Percentiles rank a stretch among this genome's conserved stretches.
Evolutionary conservation across 2,888 invertebrate species (phyloP).

Genomic region (Fabriciana adippe): DNA sequence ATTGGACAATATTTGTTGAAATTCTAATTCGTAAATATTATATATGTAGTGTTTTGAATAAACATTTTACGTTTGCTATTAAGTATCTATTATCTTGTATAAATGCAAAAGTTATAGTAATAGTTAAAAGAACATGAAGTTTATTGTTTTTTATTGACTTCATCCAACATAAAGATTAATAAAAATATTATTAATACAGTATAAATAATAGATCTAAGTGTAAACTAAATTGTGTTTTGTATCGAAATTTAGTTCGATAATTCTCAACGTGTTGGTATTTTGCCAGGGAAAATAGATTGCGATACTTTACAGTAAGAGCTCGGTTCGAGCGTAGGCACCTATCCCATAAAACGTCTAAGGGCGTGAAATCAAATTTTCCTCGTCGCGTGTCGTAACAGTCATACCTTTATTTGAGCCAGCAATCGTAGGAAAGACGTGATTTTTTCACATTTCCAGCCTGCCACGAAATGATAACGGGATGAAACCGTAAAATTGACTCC

Average conservation of each 20-base stretch:
- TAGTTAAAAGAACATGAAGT: too few species aligned
- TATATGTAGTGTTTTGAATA: too few species aligned
- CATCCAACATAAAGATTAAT: too few species aligned
- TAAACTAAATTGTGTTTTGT: slow-evolving; percentile 11
- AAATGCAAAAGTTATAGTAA: too few species aligned
- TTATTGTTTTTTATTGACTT: too few species aligned
- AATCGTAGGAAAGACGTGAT: slow-evolving; percentile 31
- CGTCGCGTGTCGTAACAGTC: slow-evolving; percentile 23
- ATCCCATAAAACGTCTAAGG: slow-evolving; percentile 13
- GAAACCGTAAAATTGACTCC: slow-evolving; percentile 34
- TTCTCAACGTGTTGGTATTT: slow-evolving; percentile 17
- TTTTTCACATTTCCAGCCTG: slow-evolving; percentile 35
- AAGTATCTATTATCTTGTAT: too few species aligned
- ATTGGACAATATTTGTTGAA: too few species aligned
- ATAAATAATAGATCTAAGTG: slow-evolving; percentile 1
- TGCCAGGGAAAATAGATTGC: slow-evolving; percentile 9
- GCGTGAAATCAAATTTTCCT: slow-evolving; percentile 21
- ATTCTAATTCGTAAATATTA: too few species aligned
- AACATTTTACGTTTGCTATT: too few species aligned
- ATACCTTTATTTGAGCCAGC: slow-evolving; percentile 28
- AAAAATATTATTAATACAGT: too few species aligned
- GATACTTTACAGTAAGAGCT: slow-evolving; percentile 15
- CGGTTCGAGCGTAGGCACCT: slow-evolving; percentile 2
- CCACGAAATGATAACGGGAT: slow-evolving; percentile 34
- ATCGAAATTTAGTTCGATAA: slow-evolving; percentile 9